Evolutionary conservation across 2,113 vertebrate species (phyloP).

Genomic region (Smithornis capensis): DNA sequence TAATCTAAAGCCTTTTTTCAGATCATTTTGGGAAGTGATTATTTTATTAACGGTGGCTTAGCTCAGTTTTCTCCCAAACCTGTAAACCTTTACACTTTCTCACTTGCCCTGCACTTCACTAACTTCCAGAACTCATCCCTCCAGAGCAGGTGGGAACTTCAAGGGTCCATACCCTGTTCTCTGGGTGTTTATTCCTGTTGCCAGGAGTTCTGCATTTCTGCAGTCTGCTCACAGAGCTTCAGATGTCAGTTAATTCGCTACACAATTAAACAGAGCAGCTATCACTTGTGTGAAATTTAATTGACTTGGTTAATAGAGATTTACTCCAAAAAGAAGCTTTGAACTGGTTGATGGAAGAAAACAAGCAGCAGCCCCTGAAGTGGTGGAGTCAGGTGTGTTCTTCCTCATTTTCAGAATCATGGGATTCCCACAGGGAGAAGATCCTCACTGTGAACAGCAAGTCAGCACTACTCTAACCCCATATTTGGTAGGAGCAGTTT

Average conservation of each 20-base stretch:
- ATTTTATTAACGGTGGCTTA: not conserved
- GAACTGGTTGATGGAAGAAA: not conserved
- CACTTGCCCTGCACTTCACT: not conserved
- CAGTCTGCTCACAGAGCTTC: not conserved
- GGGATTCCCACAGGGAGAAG: not conserved
- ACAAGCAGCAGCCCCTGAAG: not conserved
- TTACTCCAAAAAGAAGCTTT: not conserved
- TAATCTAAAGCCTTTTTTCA: not conserved
- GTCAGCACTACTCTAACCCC: not conserved
- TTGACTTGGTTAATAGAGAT: rapidly evolving
- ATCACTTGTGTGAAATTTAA: not conserved
- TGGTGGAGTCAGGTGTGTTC: not conserved
- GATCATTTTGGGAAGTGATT: not conserved
- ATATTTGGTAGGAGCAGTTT: not conserved
- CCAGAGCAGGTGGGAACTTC: not conserved
- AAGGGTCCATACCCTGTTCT: not conserved
- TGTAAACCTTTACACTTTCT: not conserved
- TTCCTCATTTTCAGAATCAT: not conserved
- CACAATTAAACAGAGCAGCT: not conserved
- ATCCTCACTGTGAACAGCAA: not conserved
- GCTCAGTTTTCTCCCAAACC: not conserved
- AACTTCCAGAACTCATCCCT: not conserved
- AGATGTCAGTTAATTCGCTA: not conserved
- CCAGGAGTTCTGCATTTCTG: not conserved
- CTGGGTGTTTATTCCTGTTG: not conserved